Percentiles rank a stretch among this genome's conserved stretches.
Conservation (phyloP, 64 coral and sea anemone species). For the Montipora foliosa region DNA sequence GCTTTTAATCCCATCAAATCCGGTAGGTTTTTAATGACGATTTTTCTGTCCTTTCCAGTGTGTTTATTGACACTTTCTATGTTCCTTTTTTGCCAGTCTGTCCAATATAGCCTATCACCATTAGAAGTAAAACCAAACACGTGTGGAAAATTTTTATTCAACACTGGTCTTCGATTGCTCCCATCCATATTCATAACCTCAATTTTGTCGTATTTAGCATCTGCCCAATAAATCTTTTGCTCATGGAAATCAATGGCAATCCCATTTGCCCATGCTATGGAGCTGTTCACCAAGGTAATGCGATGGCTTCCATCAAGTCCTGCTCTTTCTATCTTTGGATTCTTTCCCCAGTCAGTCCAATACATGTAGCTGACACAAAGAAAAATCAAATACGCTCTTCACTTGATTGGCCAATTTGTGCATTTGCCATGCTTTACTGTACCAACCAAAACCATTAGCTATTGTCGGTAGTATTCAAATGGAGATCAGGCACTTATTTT, state of each 20-base stretch:
- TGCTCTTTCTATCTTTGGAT: conserved; percentile 82
- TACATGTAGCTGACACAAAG: conserved; percentile 74
- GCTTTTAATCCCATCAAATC: conserved; percentile 67
- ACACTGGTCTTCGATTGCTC: conserved; percentile 1
- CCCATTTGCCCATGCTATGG: conserved; percentile 73
- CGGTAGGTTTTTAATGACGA: conserved; percentile 16
- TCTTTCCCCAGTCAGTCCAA: conserved; percentile 84
- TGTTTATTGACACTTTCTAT: conserved; percentile 58
- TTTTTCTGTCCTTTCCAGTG: conserved; percentile 27
- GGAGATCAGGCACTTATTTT: too few relatives aligned
- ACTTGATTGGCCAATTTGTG: too few relatives aligned
- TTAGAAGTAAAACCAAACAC: conserved; percentile 67
- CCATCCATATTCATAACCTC: conserved; percentile 74
- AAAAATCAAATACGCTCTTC: neutral
- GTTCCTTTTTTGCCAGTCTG: conserved; percentile 34
- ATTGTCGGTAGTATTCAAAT: too few relatives aligned
- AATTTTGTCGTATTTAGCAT: conserved; percentile 76
- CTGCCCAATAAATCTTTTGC: conserved; percentile 75
- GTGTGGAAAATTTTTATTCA: conserved; percentile 7
- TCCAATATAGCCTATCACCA: conserved; percentile 53
- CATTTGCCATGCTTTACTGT: too few relatives aligned
- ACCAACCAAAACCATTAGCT: too few relatives aligned
- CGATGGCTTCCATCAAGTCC: conserved; percentile 73
- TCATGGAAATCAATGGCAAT: conserved; percentile 52
- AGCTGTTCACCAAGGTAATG: conserved; percentile 71